Percentiles rank a stretch among this genome's conserved stretches.
phyloP scores from a whole-genome alignment of 2,113 vertebrate genomes.

The Sitta europaea region DNA sequence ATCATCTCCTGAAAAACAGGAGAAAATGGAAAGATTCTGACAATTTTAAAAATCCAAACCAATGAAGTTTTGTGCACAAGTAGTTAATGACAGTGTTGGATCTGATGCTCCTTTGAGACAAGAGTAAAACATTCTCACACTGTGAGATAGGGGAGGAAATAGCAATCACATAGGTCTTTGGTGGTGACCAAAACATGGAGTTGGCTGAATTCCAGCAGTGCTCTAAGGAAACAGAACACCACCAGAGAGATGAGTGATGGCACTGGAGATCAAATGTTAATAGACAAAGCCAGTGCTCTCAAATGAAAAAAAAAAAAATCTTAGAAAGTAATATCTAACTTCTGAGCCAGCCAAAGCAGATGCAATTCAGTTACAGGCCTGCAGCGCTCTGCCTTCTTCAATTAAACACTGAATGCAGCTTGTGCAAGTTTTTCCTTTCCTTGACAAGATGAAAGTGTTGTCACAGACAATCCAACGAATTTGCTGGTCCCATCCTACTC shows the following conservation, averaged over 20 bases:
- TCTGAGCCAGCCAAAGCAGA: background rate
- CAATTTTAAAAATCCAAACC: background rate
- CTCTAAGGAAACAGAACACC: background rate
- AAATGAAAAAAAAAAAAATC: background rate
- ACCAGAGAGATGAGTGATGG: background rate
- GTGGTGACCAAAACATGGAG: background rate
- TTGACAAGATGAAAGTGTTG: background rate
- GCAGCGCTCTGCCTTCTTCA: background rate
- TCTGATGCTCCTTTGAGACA: background rate
- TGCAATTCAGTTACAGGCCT: background rate
- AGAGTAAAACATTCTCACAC: background rate
- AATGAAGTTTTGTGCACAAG: background rate
- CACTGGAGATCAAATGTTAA: background rate
- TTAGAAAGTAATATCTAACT: background rate
- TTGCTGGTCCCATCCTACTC: background rate
- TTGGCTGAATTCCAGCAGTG: slow-evolving; percentile 14
- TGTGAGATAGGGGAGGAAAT: background rate
- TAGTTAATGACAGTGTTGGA: background rate
- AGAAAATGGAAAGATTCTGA: background rate
- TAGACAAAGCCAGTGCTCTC: background rate
- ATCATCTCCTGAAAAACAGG: background rate
- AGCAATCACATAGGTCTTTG: background rate
- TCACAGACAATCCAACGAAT: background rate
- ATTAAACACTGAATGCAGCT: background rate
- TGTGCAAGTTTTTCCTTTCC: background rate